Conservation (phyloP, 1,140 invertebrate genomes). For the Drosophila obscura region DNA sequence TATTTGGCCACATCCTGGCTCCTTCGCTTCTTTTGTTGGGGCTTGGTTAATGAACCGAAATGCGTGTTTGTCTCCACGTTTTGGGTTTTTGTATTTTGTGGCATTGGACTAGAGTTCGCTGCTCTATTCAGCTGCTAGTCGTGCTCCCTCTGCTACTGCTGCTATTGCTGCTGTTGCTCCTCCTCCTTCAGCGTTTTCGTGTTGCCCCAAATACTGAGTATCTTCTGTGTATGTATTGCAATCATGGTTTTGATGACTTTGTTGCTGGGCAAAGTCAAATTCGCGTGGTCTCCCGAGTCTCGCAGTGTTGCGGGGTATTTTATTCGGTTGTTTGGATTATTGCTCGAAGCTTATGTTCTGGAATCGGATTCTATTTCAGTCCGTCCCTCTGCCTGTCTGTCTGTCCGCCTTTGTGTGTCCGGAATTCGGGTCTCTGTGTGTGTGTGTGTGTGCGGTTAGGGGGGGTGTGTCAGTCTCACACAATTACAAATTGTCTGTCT, state of each 20-base stretch:
- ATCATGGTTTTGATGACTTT: conserved; percentile 81
- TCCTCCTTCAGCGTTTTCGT: conserved; percentile 44
- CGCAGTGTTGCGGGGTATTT: conserved; percentile 15
- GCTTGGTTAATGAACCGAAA: conserved; percentile 80
- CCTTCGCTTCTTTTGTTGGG: conserved; percentile 62
- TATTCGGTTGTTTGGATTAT: conserved; percentile 59
- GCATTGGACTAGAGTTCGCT: conserved; percentile 42
- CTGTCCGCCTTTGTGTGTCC: too few species aligned
- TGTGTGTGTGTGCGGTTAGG: conserved; percentile 20
- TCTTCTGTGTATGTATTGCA: conserved; percentile 58
- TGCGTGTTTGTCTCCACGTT: conserved; percentile 71
- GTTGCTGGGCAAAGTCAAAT: conserved; percentile 65
- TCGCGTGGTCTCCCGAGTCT: conserved; percentile 44
- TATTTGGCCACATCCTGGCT: conserved; percentile 14
- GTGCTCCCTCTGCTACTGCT: neutral
- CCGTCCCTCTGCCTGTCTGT: neutral
- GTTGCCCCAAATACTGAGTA: conserved; percentile 40
- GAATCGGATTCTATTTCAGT: conserved; percentile 48
- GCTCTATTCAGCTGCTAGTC: conserved; percentile 7
- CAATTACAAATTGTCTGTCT: conserved; percentile 50
- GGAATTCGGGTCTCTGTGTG: conserved; percentile 8
- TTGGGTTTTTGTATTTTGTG: conserved; percentile 45
- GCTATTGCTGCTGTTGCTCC: neutral
- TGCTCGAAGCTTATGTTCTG: conserved; percentile 57
- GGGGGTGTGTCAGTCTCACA: conserved; percentile 14